phyloP scores from a whole-genome alignment of 2,113 vertebrate species.

The Protobothrops flavoviridis region DNA sequence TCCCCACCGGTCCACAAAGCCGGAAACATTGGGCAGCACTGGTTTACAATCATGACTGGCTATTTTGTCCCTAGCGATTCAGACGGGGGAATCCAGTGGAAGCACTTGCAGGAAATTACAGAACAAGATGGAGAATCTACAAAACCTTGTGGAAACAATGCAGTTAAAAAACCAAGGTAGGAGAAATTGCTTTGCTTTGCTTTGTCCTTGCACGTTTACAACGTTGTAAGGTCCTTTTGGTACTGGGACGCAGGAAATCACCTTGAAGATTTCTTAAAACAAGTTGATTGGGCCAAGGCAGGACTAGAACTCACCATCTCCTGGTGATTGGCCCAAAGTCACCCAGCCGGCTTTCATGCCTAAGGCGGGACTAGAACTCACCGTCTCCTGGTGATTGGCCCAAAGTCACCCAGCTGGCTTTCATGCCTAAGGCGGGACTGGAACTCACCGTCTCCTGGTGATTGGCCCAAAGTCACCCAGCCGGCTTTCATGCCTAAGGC shows the following conservation, averaged over 20 bases:
- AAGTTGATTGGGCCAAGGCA: too few species aligned
- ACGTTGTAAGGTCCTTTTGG: background rate
- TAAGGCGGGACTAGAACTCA: rapidly evolving
- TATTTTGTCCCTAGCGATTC: constrained; percentile 61
- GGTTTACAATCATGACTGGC: background rate
- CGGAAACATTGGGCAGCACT: background rate
- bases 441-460: too few species aligned
- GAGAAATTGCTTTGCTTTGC: background rate
- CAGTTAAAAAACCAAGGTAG: constrained; percentile 69
- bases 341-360: too few species aligned
- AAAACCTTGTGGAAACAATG: constrained; percentile 63
- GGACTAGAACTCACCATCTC: too few species aligned
- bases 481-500: too few species aligned
- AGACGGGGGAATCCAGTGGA: constrained; percentile 48
- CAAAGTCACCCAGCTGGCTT: too few species aligned
- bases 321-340: too few species aligned
- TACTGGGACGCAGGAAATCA: background rate
- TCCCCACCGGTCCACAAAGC: too few species aligned
- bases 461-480: too few species aligned
- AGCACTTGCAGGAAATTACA: constrained; percentile 59
- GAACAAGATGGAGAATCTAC: constrained; percentile 65
- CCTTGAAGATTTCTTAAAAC: background rate
- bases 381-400: too few species aligned
- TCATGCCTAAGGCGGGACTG: too few species aligned
- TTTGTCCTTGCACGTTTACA: background rate